Base-by-base conservation (phyloP, 1,140 invertebrate genomes). In the Papilio machaon region DNA sequence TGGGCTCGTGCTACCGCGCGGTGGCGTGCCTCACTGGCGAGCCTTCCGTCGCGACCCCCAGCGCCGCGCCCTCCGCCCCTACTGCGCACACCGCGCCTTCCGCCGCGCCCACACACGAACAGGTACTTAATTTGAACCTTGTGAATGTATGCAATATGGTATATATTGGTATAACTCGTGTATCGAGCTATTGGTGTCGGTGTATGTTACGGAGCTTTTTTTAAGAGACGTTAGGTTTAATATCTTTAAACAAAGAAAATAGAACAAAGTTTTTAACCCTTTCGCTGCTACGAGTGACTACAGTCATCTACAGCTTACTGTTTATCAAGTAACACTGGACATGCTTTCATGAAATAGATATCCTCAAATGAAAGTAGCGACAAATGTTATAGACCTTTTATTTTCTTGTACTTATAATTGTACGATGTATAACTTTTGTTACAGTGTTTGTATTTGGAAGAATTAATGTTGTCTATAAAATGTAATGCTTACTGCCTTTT, bases 1-100 rank as follows among this genome's bases (percentile, higher is more conserved):
- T 92, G 88, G 85, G 83, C 78, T 89, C 87, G 83, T 80, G 86
- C 78, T 92, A 91, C 88, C 86, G 87, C 83, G 88, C 91, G 70
- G 91, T 92, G 85, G 83, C 87, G 54, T 89, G 90, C 82, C 85
- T 90, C 35, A 87, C 87, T 75, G 87, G 87, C 83, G 84, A 64
- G 82, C 80, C 73, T 38, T 60, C 73, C 47, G 67, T 49, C 54
- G 49, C 43, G 38, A 58, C 64, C 76, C 70, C 47, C n/a, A 81
- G 73, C 82, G 83, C 81, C 52, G 70, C 82, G 75, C 60, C 73
- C 74, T 64, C 73, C 35, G 83, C 82, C 11, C 81, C 81, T 80
- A 78, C 70, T 54, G 23, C 43, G 54, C 58, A 58, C 75, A 54
- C 47, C 75, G 52, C 83, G 7, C 19, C 82, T 11, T 73, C 81